Evolutionary conservation across 1,140 invertebrate species (phyloP), one percentile per base, ranked within the genome.

Genomic region (Drosophila pachea): DNA sequence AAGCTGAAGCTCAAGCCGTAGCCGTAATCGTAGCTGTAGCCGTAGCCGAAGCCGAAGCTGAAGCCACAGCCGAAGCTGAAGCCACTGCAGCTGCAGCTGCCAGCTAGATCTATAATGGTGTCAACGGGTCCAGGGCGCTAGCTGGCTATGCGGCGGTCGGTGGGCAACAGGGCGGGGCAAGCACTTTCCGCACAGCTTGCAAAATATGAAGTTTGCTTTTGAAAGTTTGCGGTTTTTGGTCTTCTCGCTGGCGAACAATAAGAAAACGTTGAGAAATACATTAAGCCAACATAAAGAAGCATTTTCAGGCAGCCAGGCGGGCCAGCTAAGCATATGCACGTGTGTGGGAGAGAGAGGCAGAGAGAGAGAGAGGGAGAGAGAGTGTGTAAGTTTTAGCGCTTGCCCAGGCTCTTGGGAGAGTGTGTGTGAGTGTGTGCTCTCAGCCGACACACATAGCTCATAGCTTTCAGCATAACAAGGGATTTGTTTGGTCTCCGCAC

Each of bases 191-290:
- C 74, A 71, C 74, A 76, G 74, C 67, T 76, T 74, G 74, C 74
- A 76, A 76, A 76, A 76, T 74, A 76, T 76, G 74, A 74, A 76
- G 74, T 76, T 76, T 76, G 71, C 71, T 68, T 75, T 76, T 66
- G 71, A 76, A 76, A 76, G 67, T 76, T 74, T 76, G 74, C 68
- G 74, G 74, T 74, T 74, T 74, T 76, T 76, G 74, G 72, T 56
- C 71, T 76, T 74, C 72, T 74, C 63, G 63, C 58, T 43, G 70
- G 68, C 68, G 65, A 76, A 76, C 74, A 74, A 76, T 76, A 74
- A 76, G 74, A 73, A 76, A 76, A 70, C 58, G 66, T 72, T 62
- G 68, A 74, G 74, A 76, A 76, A 76, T 76, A 76, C 74, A 76
- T 76, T 76, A 76, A 74, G 74, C 74, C 67, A 74, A 76, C 74